These are phyloP conservation scores for Orestias chungarensis DNA, from an alignment of 2,797 vertebrate species.

Conservation along the genomic window DNA sequence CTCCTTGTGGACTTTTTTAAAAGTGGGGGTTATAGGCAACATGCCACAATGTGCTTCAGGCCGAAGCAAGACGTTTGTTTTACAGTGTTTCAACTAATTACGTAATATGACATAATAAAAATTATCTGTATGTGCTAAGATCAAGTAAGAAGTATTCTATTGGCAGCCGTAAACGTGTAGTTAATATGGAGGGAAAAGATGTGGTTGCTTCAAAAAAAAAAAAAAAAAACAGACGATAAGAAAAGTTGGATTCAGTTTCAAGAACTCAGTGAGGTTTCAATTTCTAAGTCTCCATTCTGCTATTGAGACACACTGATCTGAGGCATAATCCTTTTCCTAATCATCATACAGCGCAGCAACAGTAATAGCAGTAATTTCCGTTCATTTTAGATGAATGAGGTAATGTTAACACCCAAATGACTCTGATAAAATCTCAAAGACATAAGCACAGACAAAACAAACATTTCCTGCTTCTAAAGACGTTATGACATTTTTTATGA, in stretches of 20 bases:
- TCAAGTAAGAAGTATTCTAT: not conserved
- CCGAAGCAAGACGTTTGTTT: not conserved
- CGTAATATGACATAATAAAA: not conserved
- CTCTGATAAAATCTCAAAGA: slow-evolving; percentile 63
- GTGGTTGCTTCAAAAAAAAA: not conserved
- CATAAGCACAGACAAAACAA: slow-evolving; percentile 57
- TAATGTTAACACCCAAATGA: slow-evolving; percentile 55
- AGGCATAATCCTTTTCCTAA: slow-evolving; percentile 32
- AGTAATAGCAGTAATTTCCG: slow-evolving; percentile 67
- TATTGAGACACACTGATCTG: slow-evolving; percentile 33
- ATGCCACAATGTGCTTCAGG: no score
- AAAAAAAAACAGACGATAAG: not conserved
- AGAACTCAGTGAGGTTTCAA: not conserved
- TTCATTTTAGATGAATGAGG: slow-evolving; percentile 66
- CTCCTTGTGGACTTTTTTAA: not conserved
- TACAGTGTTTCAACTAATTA: no score
- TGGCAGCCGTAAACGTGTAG: not conserved
- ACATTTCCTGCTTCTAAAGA: slow-evolving; percentile 33
- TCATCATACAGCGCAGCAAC: slow-evolving; percentile 31
- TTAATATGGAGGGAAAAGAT: not conserved
- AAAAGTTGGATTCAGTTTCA: not conserved
- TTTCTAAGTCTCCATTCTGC: slow-evolving; percentile 6
- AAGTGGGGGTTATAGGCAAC: no score
- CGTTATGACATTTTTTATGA: slow-evolving; percentile 1
- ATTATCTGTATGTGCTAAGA: not conserved